phyloP scores from a whole-genome alignment of 2,888 invertebrate genomes.

The Cheilosia pagana region DNA sequence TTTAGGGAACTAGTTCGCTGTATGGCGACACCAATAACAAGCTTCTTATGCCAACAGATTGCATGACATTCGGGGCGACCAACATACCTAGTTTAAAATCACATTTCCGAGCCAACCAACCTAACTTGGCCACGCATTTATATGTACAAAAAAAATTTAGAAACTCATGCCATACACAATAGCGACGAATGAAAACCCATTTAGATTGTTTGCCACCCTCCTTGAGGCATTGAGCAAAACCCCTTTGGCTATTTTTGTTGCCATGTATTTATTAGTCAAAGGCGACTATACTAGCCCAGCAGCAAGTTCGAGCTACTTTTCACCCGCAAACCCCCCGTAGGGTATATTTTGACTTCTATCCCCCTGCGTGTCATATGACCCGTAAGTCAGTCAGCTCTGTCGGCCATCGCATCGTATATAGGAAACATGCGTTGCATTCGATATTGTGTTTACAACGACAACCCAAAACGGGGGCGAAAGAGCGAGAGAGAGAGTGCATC shows the following conservation, averaged over 20 bases:
- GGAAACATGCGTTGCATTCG: conserved; percentile 47
- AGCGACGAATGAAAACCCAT: background rate
- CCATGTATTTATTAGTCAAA: conserved; percentile 30
- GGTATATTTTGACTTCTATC: conserved; percentile 10
- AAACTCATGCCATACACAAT: background rate
- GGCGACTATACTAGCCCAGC: conserved; percentile 16
- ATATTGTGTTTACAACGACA: conserved; percentile 35
- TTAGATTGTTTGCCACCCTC: background rate
- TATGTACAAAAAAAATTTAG: background rate
- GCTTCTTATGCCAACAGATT: no score
- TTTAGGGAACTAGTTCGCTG: no score
- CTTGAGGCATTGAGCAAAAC: conserved; percentile 1
- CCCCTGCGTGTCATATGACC: conserved; percentile 11
- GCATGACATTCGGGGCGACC: no score
- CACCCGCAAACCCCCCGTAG: conserved; percentile 2
- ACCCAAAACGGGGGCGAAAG: background rate
- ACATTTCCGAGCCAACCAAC: background rate
- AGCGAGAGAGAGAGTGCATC: background rate
- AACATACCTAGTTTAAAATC: background rate
- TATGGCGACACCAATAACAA: no score
- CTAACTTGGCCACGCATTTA: conserved; percentile 11
- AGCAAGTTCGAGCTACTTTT: conserved; percentile 34
- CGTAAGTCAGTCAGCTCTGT: conserved; percentile 46
- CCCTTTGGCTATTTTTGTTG: conserved; percentile 51
- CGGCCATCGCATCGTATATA: conserved; percentile 41